These are phyloP conservation scores for Sebastes nivosus DNA, from an alignment of 2,797 vertebrate genomes.

Conservation along the genomic window DNA sequence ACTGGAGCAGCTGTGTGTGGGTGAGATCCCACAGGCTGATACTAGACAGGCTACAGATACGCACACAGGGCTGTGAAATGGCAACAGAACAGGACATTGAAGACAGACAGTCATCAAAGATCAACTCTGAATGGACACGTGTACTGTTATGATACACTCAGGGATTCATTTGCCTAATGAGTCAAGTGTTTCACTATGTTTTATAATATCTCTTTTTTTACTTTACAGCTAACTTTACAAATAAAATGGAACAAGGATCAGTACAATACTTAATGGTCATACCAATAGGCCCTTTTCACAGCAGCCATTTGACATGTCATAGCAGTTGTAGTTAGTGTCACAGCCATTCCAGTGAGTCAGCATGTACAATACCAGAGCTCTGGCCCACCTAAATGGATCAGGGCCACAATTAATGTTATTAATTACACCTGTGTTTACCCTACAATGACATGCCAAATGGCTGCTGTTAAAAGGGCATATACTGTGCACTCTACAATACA, in stretches of 20 bases:
- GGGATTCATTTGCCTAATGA: background rate
- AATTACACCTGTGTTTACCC: too few relatives aligned
- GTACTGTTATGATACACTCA: background rate
- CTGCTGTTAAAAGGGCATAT: too few relatives aligned
- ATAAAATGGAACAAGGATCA: background rate
- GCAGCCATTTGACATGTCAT: too few relatives aligned
- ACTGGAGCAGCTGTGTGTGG: slow-evolving; percentile 67
- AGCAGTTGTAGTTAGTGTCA: too few relatives aligned
- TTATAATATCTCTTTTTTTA: background rate
- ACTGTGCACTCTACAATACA: background rate
- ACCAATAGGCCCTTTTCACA: background rate
- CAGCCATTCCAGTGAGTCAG: too few relatives aligned
- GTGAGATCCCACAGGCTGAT: slow-evolving; percentile 18
- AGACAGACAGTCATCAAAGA: background rate
- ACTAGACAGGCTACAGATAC: background rate
- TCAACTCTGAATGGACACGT: background rate
- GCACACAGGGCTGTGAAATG: slow-evolving; percentile 3
- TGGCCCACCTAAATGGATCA: too few relatives aligned
- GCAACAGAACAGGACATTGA: background rate
- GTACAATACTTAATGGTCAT: background rate
- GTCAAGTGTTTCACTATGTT: background rate
- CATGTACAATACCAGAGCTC: too few relatives aligned
- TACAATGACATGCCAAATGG: too few relatives aligned
- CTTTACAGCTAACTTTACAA: background rate
- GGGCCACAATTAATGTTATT: background rate